Conservation (phyloP, 2,113 vertebrate genomes). For the Drymodes brunneopygia region DNA sequence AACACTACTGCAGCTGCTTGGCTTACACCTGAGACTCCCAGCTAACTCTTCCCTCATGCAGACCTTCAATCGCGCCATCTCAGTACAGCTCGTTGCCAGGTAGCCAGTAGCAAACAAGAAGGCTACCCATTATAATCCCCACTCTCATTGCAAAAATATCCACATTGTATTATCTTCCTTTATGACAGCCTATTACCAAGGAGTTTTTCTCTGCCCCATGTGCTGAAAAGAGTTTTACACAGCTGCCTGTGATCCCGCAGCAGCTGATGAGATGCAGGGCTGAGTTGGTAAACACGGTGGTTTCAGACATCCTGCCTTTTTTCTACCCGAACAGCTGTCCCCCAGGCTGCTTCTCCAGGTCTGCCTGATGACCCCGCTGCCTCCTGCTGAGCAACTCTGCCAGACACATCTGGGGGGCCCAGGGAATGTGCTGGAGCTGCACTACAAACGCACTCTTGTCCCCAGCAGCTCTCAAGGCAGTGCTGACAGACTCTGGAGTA, state of each 20-base stretch:
- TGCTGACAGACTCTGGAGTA: not conserved
- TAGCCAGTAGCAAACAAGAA: not conserved
- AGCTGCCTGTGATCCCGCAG: not conserved
- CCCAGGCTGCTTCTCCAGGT: not conserved
- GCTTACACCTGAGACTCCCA: not conserved
- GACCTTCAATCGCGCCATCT: not conserved
- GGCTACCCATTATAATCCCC: not conserved
- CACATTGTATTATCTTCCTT: not conserved
- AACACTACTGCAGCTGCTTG: not conserved
- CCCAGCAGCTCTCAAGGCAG: not conserved
- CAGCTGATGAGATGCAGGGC: not conserved
- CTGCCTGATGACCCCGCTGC: not conserved
- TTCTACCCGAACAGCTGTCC: not conserved
- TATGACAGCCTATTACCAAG: not conserved
- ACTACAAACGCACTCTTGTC: not conserved
- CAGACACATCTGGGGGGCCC: not conserved
- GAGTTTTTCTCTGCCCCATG: not conserved
- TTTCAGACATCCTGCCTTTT: not conserved
- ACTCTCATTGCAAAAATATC: too few species aligned
- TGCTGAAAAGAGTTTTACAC: not conserved
- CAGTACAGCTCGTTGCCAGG: not conserved
- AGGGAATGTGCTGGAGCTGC: not conserved
- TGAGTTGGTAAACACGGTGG: not conserved
- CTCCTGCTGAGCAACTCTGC: not conserved
- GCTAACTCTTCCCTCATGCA: not conserved